Evolutionary conservation across 2,797 vertebrate species (phyloP).

Genomic region (Eulemur mongoz): DNA sequence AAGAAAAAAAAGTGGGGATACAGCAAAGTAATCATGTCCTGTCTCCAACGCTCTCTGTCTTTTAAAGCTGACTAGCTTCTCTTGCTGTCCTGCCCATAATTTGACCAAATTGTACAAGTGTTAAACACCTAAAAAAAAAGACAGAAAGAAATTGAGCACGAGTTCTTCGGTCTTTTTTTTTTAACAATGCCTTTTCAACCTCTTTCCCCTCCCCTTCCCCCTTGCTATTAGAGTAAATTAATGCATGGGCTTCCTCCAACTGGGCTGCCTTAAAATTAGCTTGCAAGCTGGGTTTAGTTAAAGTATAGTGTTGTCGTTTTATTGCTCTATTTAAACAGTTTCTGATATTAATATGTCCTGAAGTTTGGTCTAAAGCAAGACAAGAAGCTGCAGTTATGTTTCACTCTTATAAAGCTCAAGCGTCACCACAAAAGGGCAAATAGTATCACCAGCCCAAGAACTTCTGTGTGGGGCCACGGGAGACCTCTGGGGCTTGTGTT

Average conservation of each 20-base stretch:
- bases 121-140: slow-evolving; percentile 79
- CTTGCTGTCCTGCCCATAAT: slow-evolving; percentile 87
- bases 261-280: slow-evolving; percentile 65
- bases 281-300: slow-evolving; percentile 64
- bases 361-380: not conserved
- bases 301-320: slow-evolving; percentile 52
- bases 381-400: not conserved
- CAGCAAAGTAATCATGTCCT: slow-evolving; percentile 87
- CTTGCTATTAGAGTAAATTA: slow-evolving; percentile 66
- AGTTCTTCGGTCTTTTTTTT: slow-evolving; percentile 32
- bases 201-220: slow-evolving; percentile 42
- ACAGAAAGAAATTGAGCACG: slow-evolving; percentile 70
- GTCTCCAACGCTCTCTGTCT: slow-evolving; percentile 57
- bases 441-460: not conserved
- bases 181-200: slow-evolving; percentile 65
- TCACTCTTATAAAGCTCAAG: not conserved
- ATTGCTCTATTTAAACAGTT: slow-evolving; percentile 75
- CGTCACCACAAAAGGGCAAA: not conserved
- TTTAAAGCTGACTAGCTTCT: slow-evolving; percentile 83
- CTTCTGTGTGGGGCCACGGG: not conserved
- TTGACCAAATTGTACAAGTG: slow-evolving; percentile 88
- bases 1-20: slow-evolving; percentile 86
- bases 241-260: slow-evolving; percentile 60
- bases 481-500: not conserved
- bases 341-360: slow-evolving; percentile 64